Percentiles rank a stretch among this genome's conserved stretches.
Conservation (phyloP, 2,888 invertebrate genomes). For the Euclidia mi region DNA sequence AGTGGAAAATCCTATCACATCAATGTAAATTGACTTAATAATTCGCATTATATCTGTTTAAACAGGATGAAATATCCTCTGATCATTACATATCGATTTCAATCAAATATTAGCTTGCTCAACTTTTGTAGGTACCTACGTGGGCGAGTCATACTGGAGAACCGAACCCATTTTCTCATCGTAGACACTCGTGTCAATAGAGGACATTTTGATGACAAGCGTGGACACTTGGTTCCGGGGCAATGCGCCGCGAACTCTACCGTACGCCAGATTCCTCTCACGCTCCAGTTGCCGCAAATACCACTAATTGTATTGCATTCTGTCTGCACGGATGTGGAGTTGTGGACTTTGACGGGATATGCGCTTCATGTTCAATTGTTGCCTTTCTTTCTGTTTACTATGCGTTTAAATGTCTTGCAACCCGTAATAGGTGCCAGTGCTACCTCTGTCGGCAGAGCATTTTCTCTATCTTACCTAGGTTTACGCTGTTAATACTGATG, state of each 20-base stretch:
- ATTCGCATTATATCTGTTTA: too few relatives aligned
- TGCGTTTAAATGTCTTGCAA: constrained; percentile 3
- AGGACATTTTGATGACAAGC: constrained; percentile 70
- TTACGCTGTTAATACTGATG: too few relatives aligned
- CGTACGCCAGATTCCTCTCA: constrained; percentile 85
- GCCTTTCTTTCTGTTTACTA: constrained; percentile 4
- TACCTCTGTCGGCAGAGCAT: too few relatives aligned
- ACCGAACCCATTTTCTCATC: constrained; percentile 26
- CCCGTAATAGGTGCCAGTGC: too few relatives aligned
- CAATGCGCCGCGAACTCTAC: constrained; percentile 79
- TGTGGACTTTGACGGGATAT: constrained; percentile 57
- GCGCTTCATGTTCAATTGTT: constrained; percentile 19
- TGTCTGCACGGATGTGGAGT: constrained; percentile 71
- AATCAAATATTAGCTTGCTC: too few relatives aligned
- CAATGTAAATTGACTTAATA: too few relatives aligned
- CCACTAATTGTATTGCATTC: constrained; percentile 85
- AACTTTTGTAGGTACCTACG: too few relatives aligned
- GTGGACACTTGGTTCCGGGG: constrained; percentile 78
- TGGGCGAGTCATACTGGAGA: neutral
- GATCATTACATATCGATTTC: too few relatives aligned
- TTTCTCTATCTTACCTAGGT: neutral
- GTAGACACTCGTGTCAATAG: constrained; percentile 50
- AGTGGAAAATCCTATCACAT: too few relatives aligned
- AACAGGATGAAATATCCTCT: too few relatives aligned
- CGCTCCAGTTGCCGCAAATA: constrained; percentile 87